Evolutionary conservation across 2,113 vertebrate species (phyloP), one percentile per base, ranked within the genome.

Genomic region (Seriola quinqueradiata): DNA sequence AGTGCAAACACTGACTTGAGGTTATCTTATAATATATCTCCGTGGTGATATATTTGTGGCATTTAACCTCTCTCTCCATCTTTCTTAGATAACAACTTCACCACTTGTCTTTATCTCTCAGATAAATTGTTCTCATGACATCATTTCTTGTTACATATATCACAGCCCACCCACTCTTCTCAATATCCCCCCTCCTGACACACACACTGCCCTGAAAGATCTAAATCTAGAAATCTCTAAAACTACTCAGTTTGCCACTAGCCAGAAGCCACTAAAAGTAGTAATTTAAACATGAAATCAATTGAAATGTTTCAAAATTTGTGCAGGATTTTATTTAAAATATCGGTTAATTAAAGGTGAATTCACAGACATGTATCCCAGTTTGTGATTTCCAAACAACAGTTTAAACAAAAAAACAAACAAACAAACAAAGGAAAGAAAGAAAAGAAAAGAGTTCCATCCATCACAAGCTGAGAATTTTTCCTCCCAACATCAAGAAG

Each of bases 121-220:
- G 87, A 88, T 66, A 83, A 86, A 84, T 74, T 59, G 69, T 42
- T 77, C 54, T 72, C 25, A 75, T 90, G 89, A 91, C 85, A 88
- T 90, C 82, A 84, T 82, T 59, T 9, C 64, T 74, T 81, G 70
- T 79, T 84, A 63, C 64, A 85, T 77, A 77, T 68, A 83, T 74
- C 86, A 84, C 80, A 82, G 70, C 79, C 86, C 85, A 83, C 80
- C 80, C 75, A 78, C 68, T 68, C 38, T 54, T 60, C 58, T 66
- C n/a, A 58, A 25, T 28, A 54, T 76, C 71, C 83, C 76, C 75
- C 77, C 58, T 58, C 16, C 28, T 38, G 38, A 38, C 38, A 71
- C 50, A 59, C 10, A 52, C 28, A 38, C 11, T 12, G 8, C 58
- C 16, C 19, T 2, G n/a, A 38, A 66, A 69, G 34, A 48, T 32